Evolutionary conservation across 2,113 vertebrate species (phyloP), one percentile per base, ranked within the genome.

Genomic region (Apeltes quadracus): DNA sequence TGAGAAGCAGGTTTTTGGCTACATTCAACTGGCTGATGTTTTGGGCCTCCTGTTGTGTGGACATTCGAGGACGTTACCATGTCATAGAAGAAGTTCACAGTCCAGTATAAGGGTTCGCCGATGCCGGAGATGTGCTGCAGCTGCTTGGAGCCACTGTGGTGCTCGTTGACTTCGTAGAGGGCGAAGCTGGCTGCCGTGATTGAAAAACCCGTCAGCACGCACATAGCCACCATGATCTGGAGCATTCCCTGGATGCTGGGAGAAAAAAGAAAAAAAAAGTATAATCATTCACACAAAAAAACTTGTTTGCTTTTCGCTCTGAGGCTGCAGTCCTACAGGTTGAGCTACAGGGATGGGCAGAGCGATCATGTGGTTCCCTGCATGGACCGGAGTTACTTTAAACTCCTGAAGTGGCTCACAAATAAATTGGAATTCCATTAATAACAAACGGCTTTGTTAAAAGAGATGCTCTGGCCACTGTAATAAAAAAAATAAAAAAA

Each of bases 121-220:
- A 98, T 85, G 84, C 97, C 97, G 10, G 96, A 95, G 67, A 98
- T 98, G 89, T 97, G 96, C 87, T 99, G 97, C 69, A 98, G 87
- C 82, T 94, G 95, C 84, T 98, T 98, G 84, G 95, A 94, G 76
- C 97, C 96, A 25, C 87, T 96, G 82, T 96, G 95, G 82, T 98
- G 95, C 66, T 98, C 98, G 68, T 81, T 95, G 16, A 98, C 96
- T 61, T 96, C 95, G 1, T 98, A 98, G 84, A 96, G 94, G 83
- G 94, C 96, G 61, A 98, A 98, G 82, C 97, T 97, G 69, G 96
- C 94, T 0, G 95, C 96, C 16, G 95, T 96, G 94, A 99, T 97
- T 27, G 97, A 97, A 88, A 94, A 98, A 22, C 96, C 98, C 43
- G 95, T 95, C 90, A 98, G 86, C 83, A 98, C 88, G 57, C 95